These are phyloP conservation scores for Stomatorhinus ivindoensis DNA, from an alignment of 2,113 vertebrate species.

Conservation along the genomic window DNA sequence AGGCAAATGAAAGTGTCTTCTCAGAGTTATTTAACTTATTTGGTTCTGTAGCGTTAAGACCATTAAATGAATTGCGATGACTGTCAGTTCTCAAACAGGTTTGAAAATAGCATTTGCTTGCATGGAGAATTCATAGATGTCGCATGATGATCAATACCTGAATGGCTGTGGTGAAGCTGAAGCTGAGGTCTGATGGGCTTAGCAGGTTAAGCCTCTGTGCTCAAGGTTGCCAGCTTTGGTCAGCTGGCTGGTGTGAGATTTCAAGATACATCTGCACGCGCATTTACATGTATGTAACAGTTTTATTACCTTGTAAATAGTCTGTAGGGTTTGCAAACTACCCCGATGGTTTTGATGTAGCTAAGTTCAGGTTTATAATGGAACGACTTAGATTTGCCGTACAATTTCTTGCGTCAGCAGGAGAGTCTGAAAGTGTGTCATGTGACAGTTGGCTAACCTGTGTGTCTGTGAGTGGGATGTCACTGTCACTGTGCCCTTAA, in stretches of 20 bases:
- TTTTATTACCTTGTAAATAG: not conserved
- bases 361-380: not conserved
- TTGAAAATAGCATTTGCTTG: not conserved
- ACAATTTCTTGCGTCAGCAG: not conserved
- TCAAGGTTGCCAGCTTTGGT: not conserved
- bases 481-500: not conserved
- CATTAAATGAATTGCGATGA: not conserved
- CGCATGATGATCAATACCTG: not conserved
- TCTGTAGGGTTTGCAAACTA: not conserved
- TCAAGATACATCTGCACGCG: not conserved
- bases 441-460: not conserved
- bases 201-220: not conserved
- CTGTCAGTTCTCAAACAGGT: not conserved
- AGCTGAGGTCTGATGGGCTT: not conserved
- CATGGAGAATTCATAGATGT: not conserved
- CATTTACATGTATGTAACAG: not conserved
- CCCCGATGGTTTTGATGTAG: not conserved
- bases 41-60: not conserved
- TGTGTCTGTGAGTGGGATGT: not conserved
- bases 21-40: not conserved
- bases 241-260: not conserved
- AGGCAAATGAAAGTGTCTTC: not conserved
- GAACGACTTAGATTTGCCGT: not conserved
- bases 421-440: not conserved
- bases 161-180: not conserved